These are phyloP conservation scores for Trichoplax adhaerens DNA, from an alignment of 37 sponge, comb jelly and placozoan species.

Conservation along the genomic window DNA sequence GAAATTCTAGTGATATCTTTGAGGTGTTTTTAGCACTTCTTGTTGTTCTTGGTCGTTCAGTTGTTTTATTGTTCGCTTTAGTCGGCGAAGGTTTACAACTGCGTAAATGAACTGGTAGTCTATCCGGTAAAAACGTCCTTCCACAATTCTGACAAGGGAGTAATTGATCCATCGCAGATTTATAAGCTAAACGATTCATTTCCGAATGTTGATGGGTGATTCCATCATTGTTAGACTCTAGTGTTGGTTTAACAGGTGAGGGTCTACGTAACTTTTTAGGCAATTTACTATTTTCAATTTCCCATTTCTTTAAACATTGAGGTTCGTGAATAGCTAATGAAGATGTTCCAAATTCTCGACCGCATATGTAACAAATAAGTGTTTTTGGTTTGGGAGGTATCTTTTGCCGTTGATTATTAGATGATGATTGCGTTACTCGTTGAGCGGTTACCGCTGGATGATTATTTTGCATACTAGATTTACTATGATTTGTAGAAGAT, in stretches of 20 bases:
- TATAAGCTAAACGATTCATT: too few species aligned
- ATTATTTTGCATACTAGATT: too few species aligned
- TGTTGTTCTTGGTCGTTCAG: neutral
- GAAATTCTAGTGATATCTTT: too few species aligned
- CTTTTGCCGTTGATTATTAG: too few species aligned
- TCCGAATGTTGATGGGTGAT: too few species aligned
- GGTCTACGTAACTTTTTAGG: conserved; percentile 30
- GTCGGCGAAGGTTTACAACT: conserved; percentile 15
- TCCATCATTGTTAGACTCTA: conserved; percentile 1
- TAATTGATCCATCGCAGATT: neutral
- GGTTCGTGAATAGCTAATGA: conserved; percentile 62
- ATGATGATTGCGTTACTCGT: too few species aligned
- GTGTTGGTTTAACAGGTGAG: conserved; percentile 19
- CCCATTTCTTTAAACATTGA: conserved; percentile 50
- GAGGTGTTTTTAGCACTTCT: neutral
- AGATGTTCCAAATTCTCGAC: conserved; percentile 45
- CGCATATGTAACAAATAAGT: conserved; percentile 59
- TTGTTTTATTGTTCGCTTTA: too few species aligned
- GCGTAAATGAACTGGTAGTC: conserved; percentile 30
- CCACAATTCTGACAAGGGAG: conserved; percentile 50
- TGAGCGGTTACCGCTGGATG: too few species aligned
- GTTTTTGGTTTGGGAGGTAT: too few species aligned
- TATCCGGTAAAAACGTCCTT: conserved; percentile 40
- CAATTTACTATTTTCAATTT: conserved; percentile 25
- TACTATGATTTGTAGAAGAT: too few species aligned